Conservation (phyloP, 2,797 vertebrate species). For the Delichon dasypus region DNA sequence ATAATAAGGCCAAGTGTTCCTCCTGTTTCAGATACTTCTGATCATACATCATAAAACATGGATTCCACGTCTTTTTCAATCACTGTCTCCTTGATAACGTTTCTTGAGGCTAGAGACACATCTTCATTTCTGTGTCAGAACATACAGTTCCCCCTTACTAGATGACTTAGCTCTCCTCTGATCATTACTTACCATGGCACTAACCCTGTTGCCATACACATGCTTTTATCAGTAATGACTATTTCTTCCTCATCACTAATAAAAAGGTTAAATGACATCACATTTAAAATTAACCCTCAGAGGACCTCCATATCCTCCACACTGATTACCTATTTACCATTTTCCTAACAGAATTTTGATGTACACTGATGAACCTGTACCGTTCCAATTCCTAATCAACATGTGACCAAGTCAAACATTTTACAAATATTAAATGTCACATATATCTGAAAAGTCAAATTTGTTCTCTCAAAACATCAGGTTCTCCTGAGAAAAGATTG, state of each 20-base stretch:
- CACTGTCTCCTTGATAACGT: background rate
- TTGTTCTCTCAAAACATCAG: background rate
- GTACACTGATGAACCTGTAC: background rate
- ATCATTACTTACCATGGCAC: background rate
- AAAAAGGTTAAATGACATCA: constrained; percentile 37
- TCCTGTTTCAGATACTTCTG: background rate
- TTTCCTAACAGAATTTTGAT: background rate
- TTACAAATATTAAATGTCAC: background rate
- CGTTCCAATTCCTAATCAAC: background rate
- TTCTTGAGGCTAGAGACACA: background rate
- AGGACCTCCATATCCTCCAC: background rate
- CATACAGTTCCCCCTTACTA: background rate
- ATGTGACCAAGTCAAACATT: background rate
- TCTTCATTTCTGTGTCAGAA: background rate
- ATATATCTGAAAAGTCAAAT: background rate
- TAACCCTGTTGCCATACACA: background rate
- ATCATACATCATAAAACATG: background rate
- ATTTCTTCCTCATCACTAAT: background rate
- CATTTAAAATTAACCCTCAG: constrained; percentile 2
- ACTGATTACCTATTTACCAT: background rate
- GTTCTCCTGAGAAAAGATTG: background rate
- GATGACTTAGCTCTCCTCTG: background rate
- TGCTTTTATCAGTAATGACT: background rate
- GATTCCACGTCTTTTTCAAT: background rate
- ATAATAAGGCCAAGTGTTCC: background rate